Base-by-base conservation (phyloP, 2,113 vertebrate species). In the Melanotaenia duboulayi region DNA sequence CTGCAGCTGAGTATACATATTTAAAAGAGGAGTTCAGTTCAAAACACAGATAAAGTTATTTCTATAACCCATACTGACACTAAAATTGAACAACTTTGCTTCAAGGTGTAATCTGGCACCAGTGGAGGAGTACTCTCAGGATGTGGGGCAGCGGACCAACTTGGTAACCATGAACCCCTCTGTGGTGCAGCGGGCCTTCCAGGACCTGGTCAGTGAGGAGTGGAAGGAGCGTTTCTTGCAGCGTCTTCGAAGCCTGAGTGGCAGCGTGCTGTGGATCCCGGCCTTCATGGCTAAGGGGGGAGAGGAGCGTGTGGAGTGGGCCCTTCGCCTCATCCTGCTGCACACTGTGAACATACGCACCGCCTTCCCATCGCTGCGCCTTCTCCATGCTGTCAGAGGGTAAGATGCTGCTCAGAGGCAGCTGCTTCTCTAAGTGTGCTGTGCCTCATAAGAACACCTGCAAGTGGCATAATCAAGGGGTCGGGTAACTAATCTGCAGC, bases 131-230 rank as follows among this genome's bases (percentile, higher is more conserved):
- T 99, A 94, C 62, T 92, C 93, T 0, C 87, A 37, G 71, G 97
- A 99, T 0, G 97, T 99, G 68, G 97, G 97, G 10, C 77, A 82
- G 74, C 95, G 95, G 83, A 98, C 96, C 0, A 95, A 95, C 86
- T 89, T 99, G 88, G 97, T 99, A 87, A 99, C 97, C 0, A 98
- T 99, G 97, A 99, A 99, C 89, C 97, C 97, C 0, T 99, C 97
- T 0, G 97, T 99, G 89, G 95, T 99, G 80, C 96, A 98, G 72
- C 93, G 97, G 1, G 96, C 96, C 80, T 99, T 98, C 13, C 96
- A 96, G 89, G 97, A 98, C 91, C 89, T 99, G 87, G 95, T 95
- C 68, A 97, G 94, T 0, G 94, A 95, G 19, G 95, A 95, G 0
- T 97, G 96, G 96, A 89, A 94, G 76, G 95, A 94, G 58, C 96